Percentiles rank a stretch among this genome's conserved stretches.
Conservation (phyloP, 2,888 invertebrate species). For the Chloroclystis v-ata region DNA sequence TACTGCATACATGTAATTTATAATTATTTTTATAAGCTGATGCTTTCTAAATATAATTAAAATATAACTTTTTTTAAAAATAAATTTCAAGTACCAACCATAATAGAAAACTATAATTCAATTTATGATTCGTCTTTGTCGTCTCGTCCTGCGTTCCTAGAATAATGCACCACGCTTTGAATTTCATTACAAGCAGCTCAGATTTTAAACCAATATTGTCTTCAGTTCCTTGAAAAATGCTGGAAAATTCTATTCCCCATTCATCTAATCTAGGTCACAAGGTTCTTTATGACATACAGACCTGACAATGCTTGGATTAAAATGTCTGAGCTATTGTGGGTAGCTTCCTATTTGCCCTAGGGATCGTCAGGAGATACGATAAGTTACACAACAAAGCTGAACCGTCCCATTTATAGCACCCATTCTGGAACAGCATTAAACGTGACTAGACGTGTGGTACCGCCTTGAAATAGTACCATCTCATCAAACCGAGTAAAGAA, state of each 20-base stretch:
- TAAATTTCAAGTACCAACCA: too few species aligned
- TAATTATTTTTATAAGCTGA: too few species aligned
- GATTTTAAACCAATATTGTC: slow-evolving; percentile 22
- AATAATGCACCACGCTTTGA: slow-evolving; percentile 14
- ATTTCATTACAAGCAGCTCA: slow-evolving; percentile 21
- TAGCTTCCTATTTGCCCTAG: slow-evolving; percentile 17
- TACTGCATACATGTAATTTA: too few species aligned
- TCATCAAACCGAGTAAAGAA: too few species aligned
- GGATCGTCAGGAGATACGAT: slow-evolving; percentile 11
- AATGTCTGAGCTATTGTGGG: slow-evolving; percentile 15
- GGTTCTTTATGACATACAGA: slow-evolving; percentile 17
- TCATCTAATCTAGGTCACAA: slow-evolving; percentile 17
- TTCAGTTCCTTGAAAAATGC: slow-evolving; percentile 16
- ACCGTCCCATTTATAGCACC: slow-evolving; percentile 12
- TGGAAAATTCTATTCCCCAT: slow-evolving; percentile 15
- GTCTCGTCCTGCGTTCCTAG: slow-evolving; percentile 4
- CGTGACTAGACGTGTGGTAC: slow-evolving; percentile 12
- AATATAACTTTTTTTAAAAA: too few species aligned
- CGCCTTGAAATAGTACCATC: slow-evolving; percentile 26
- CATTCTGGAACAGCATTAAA: too few species aligned
- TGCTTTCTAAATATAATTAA: too few species aligned
- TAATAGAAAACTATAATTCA: slow-evolving; percentile 6
- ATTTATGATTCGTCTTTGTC: slow-evolving; percentile 11
- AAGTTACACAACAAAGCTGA: slow-evolving; percentile 10
- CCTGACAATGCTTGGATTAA: slow-evolving; percentile 21